Evolutionary conservation across 2,888 invertebrate species (phyloP), one percentile per base, ranked within the genome.

Genomic region (Osedax fenrisi): DNA sequence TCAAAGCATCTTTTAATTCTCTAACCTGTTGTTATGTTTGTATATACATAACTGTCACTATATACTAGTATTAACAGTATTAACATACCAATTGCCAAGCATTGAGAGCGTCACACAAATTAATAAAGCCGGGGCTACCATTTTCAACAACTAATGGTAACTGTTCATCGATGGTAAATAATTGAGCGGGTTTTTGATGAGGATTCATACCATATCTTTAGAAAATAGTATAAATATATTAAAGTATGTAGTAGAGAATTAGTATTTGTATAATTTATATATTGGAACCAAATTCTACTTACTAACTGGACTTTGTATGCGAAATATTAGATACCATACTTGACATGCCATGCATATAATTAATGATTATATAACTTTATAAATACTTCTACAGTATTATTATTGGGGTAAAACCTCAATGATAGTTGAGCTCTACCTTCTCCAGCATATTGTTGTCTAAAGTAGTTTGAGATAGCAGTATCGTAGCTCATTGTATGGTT

Each of bases 401-500:
- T n/a, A n/a, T n/a, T n/a, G n/a, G n/a, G n/a, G n/a, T n/a, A n/a
- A n/a, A 41, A 41, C 41, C 95, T 88, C 67, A 96, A 86, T 0
- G 91, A 89, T 71, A 95, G 82, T 82, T 94, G 94, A 0, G 92
- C 89, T 1, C 88, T 86, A 1, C 89, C 90, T 2, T 87, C 84
- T 41, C 41, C 41, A 0, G 91, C 90, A 84, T 91, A 96, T 83
- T 94, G 90, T 82, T 91, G 91, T 13, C 96, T 90, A 87, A 96
- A 95, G 83, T 93, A 97, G 83, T 95, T 92, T 0, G 94, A 90
- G 80, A 98, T 97, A 59, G 93, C 92, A 74, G 89, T 88, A 85
- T 98, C 97, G 84, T 98, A 98, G 75, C 91, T 90, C 0, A 94
- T 90, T 0, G 97, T 98, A 83, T 95, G 94, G 1, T 92, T 94